These are phyloP conservation scores for Pseudopipra pipra DNA, from an alignment of 2,113 vertebrate genomes.

Conservation along the genomic window DNA sequence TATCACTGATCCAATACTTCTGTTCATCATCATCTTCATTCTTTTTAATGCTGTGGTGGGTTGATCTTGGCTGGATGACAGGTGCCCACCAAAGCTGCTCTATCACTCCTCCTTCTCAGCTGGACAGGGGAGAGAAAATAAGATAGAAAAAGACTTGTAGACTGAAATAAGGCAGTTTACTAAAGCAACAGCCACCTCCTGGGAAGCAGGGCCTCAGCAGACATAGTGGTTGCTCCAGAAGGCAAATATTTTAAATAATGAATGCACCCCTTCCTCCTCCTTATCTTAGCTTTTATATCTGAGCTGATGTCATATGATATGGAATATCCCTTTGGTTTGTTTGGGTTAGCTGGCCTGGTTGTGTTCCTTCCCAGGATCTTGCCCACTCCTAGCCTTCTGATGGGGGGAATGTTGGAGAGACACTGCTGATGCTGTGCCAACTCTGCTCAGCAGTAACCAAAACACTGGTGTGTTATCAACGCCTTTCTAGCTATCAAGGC, in stretches of 20 bases:
- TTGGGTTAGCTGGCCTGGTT: neutral
- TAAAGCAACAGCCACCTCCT: neutral
- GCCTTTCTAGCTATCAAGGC: too few species aligned
- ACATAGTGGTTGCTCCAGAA: neutral
- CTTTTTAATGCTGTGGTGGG: neutral
- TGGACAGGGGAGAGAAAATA: neutral
- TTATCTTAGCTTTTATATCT: neutral
- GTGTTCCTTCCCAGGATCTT: neutral
- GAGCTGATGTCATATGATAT: accelerated
- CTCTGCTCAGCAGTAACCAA: neutral
- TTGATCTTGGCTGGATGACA: neutral
- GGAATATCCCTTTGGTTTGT: neutral
- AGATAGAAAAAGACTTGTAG: neutral
- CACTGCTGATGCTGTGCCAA: neutral
- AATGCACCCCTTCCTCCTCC: neutral
- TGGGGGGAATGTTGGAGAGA: neutral
- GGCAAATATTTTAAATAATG: neutral
- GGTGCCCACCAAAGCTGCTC: neutral
- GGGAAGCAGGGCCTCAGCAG: neutral
- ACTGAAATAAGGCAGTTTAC: neutral
- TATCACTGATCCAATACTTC: neutral
- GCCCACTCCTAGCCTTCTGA: neutral
- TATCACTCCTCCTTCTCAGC: neutral
- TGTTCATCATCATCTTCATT: neutral
- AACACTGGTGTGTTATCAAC: neutral